A percentile compares a stretch with the other conserved stretches of the same genome.
Evolutionary conservation across 2,113 vertebrate species (phyloP).

Genomic region (Psittacula cyanocephala): DNA sequence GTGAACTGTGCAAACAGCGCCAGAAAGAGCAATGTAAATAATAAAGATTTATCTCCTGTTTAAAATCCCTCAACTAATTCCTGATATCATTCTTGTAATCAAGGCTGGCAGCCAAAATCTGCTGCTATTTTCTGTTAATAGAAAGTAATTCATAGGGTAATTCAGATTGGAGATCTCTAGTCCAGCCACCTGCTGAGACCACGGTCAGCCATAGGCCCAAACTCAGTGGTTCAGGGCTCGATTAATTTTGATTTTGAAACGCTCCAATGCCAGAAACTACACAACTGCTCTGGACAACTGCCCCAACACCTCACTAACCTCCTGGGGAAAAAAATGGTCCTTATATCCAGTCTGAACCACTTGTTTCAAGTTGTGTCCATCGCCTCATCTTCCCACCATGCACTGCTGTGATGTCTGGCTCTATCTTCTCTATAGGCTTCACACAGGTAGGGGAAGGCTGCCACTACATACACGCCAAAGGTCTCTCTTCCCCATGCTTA

Average conservation of each 20-base stretch:
- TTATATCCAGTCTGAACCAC: not conserved
- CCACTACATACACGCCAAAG: not conserved
- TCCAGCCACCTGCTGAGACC: not conserved
- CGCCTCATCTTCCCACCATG: not conserved
- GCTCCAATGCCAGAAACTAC: not conserved
- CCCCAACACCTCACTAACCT: not conserved
- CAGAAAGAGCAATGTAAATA: not conserved
- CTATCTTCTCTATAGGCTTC: not conserved
- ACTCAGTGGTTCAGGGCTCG: not conserved
- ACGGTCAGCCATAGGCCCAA: not conserved
- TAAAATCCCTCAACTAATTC: not conserved
- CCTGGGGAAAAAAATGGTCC: not conserved
- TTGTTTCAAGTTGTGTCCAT: not conserved
- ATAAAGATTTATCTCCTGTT: not conserved
- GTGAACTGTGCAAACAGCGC: not conserved
- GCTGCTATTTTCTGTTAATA: not conserved
- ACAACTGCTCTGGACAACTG: not conserved
- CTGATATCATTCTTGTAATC: not conserved
- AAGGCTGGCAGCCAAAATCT: not conserved
- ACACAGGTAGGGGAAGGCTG: not conserved
- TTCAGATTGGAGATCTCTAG: not conserved
- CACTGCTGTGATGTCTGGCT: not conserved
- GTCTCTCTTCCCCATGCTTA: not conserved
- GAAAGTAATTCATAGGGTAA: not conserved
- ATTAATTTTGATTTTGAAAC: not conserved